Conservation (phyloP, 2,888 invertebrate species). For the Chromoteleia sp. region DNA sequence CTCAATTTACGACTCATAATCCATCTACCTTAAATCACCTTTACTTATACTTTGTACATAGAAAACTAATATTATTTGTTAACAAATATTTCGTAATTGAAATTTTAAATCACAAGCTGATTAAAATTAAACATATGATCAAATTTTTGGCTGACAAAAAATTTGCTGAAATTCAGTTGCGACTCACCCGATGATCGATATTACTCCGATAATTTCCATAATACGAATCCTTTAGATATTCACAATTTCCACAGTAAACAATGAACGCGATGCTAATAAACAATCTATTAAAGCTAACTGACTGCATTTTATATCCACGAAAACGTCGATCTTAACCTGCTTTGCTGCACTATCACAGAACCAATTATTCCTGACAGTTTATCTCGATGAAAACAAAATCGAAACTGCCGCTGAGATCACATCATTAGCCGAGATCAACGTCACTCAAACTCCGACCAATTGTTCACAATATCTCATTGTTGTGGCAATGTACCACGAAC, state of each 20-base stretch:
- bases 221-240: conserved; percentile 17
- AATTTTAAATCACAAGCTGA: too few relatives aligned
- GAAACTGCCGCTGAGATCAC: conserved; percentile 20
- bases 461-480: conserved; percentile 41
- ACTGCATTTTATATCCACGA: conserved; percentile 47
- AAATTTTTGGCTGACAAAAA: too few relatives aligned
- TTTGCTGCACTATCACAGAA: conserved; percentile 2
- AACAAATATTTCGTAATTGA: too few relatives aligned
- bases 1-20: too few relatives aligned
- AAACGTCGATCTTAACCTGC: not conserved
- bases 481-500: conserved; percentile 23
- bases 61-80: too few relatives aligned
- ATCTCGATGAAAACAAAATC: not conserved
- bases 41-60: too few relatives aligned
- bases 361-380: conserved; percentile 8
- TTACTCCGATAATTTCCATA: conserved; percentile 39
- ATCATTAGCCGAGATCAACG: conserved; percentile 40
- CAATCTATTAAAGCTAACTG: not conserved
- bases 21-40: too few relatives aligned
- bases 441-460: conserved; percentile 18
- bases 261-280: conserved; percentile 11
- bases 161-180: too few relatives aligned
- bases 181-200: conserved; percentile 41
- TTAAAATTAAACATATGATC: too few relatives aligned
- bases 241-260: conserved; percentile 31